Evolutionary conservation across 2,888 invertebrate species (phyloP).

Genomic region (Volucella inflata): DNA sequence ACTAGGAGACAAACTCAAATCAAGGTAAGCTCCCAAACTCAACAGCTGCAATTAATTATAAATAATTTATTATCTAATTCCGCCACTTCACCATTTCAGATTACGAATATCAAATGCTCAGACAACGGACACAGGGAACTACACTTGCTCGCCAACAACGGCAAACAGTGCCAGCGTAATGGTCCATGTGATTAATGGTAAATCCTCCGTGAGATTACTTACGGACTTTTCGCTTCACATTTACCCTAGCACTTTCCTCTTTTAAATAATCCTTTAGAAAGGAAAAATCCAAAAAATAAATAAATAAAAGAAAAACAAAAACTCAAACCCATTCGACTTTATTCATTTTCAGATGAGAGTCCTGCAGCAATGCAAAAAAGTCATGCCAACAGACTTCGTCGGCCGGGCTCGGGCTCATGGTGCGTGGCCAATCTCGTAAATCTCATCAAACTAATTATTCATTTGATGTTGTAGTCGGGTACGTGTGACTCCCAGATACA

Average conservation of each 20-base stretch:
- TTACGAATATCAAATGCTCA: slow-evolving; percentile 90
- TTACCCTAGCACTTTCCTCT: not conserved
- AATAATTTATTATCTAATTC: slow-evolving; percentile 50
- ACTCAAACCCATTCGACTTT: slow-evolving; percentile 33
- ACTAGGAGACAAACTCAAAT: slow-evolving; percentile 88
- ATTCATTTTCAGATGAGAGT: slow-evolving; percentile 88
- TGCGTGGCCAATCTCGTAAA: slow-evolving; percentile 46
- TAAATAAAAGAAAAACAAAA: not conserved
- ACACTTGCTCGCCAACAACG: slow-evolving; percentile 94
- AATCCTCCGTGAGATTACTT: slow-evolving; percentile 79
- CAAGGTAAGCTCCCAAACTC: slow-evolving; percentile 82
- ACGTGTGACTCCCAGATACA: too few relatives aligned
- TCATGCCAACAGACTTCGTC: slow-evolving; percentile 13
- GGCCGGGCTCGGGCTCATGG: slow-evolving; percentile 17
- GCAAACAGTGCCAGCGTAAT: slow-evolving; percentile 93
- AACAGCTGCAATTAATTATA: slow-evolving; percentile 15
- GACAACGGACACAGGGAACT: slow-evolving; percentile 93
- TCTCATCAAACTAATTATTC: slow-evolving; percentile 70
- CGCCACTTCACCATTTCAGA: slow-evolving; percentile 79
- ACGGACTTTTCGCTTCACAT: not conserved
- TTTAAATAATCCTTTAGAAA: slow-evolving; percentile 27
- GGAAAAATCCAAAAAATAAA: slow-evolving; percentile 15
- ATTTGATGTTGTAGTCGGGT: slow-evolving; percentile 52
- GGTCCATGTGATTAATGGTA: slow-evolving; percentile 95
- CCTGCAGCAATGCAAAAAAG: slow-evolving; percentile 96